Percentiles rank a stretch among this genome's conserved stretches.
Conservation (phyloP, 2,888 invertebrate genomes). For the Cataglyphis cursor region DNA sequence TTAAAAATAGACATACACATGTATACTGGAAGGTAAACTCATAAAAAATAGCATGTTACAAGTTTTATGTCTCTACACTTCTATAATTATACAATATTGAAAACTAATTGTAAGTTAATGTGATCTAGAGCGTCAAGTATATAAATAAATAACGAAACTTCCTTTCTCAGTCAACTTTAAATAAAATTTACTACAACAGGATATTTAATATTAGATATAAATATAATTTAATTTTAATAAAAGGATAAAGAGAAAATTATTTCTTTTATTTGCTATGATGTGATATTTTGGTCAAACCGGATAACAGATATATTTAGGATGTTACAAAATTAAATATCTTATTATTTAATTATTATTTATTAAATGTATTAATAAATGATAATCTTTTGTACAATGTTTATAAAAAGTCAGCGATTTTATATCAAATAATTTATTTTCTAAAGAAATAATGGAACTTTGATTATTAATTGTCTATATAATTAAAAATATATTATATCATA, state of each 20-base stretch:
- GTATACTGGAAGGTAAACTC: neutral
- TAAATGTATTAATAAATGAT: neutral
- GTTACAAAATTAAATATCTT: neutral
- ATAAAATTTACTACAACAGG: neutral
- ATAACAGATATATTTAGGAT: neutral
- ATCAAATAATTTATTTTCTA: neutral
- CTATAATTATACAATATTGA: neutral
- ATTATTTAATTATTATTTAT: neutral
- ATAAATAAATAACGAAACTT: neutral
- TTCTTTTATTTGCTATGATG: neutral
- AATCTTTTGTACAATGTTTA: neutral
- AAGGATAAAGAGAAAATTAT: neutral
- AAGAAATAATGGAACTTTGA: neutral
- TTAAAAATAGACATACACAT: neutral
- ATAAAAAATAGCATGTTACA: neutral
- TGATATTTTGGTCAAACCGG: neutral
- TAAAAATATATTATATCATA: no score
- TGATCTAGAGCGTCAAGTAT: neutral
- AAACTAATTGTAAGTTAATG: neutral
- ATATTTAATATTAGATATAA: slow-evolving; percentile 4
- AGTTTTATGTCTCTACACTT: neutral
- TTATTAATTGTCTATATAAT: neutral
- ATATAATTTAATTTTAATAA: neutral
- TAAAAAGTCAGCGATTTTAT: neutral
- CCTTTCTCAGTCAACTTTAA: neutral